Percentiles rank a stretch among this genome's conserved stretches.
Evolutionary conservation across 2,888 invertebrate species (phyloP).

Genomic region (Leucophenga montana): DNA sequence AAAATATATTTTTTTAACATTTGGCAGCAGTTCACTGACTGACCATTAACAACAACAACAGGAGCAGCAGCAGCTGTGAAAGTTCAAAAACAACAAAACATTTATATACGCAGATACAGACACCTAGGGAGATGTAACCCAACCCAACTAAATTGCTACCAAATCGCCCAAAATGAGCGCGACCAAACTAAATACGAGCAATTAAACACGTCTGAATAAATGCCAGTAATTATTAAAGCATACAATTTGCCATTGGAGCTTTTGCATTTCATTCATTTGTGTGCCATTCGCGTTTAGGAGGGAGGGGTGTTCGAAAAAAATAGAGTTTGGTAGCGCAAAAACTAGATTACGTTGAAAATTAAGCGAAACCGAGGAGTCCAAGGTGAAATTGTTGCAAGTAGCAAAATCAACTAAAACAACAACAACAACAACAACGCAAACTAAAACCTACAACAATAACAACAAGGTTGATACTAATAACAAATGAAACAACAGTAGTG

Average conservation of each 20-base stretch:
- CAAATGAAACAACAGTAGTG: neutral
- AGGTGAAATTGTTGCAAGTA: constrained; percentile 20
- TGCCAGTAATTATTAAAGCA: constrained; percentile 28
- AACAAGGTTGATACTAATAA: neutral
- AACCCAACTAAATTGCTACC: neutral
- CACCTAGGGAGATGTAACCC: neutral
- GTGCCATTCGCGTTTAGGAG: constrained; percentile 16
- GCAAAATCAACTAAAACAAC: constrained; percentile 5
- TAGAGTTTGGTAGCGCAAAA: constrained; percentile 50
- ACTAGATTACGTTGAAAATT: constrained; percentile 15
- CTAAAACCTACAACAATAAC: constrained; percentile 10
- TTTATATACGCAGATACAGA: neutral
- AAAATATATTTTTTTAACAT: constrained; percentile 23
- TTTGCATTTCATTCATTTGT: too few relatives aligned
- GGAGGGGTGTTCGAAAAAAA: constrained; percentile 18
- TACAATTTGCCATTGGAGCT: constrained; percentile 24
- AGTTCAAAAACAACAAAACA: neutral
- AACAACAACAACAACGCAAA: neutral
- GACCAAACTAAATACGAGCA: constrained; percentile 14
- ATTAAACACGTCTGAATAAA: constrained; percentile 24
- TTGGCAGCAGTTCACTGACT: constrained; percentile 18
- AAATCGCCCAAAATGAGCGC: neutral
- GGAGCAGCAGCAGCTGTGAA: constrained; percentile 11
- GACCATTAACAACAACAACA: neutral
- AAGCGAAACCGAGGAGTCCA: constrained; percentile 17